phyloP scores from a whole-genome alignment of 2,797 vertebrate genomes.

The Mus spretus region DNA sequence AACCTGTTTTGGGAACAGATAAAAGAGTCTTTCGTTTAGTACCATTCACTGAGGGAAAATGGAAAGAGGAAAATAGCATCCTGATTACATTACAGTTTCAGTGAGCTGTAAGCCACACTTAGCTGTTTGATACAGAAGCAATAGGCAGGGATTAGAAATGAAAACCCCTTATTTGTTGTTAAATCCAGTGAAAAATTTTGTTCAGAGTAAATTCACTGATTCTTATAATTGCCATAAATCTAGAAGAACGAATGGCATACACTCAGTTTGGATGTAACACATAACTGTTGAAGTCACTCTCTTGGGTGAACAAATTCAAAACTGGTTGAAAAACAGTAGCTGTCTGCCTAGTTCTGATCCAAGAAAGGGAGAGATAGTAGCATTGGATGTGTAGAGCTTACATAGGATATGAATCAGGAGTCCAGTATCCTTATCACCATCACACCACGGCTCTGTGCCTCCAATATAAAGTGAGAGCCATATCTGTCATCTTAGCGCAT shows the following conservation, averaged over 20 bases:
- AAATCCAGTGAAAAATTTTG: background rate
- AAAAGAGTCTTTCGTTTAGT: background rate
- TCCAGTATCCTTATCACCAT: background rate
- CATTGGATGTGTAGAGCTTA: background rate
- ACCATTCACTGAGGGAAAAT: background rate
- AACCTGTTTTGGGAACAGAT: background rate
- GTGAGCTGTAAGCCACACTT: background rate
- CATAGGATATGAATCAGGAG: background rate
- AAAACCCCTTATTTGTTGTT: background rate
- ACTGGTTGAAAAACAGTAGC: background rate
- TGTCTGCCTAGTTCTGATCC: background rate
- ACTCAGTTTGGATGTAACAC: background rate
- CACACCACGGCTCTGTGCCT: background rate
- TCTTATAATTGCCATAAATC: slow-evolving; percentile 20
- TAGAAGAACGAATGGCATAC: background rate
- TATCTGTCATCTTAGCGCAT: background rate
- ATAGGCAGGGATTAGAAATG: background rate
- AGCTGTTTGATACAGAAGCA: background rate
- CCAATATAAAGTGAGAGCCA: background rate
- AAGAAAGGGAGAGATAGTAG: background rate
- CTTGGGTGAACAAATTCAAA: background rate
- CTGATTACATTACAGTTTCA: background rate
- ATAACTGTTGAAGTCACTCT: background rate
- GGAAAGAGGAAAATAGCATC: background rate
- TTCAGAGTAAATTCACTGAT: background rate